Evolutionary conservation across 2,888 invertebrate genomes (phyloP).

Genomic region (Congeria kusceri): DNA sequence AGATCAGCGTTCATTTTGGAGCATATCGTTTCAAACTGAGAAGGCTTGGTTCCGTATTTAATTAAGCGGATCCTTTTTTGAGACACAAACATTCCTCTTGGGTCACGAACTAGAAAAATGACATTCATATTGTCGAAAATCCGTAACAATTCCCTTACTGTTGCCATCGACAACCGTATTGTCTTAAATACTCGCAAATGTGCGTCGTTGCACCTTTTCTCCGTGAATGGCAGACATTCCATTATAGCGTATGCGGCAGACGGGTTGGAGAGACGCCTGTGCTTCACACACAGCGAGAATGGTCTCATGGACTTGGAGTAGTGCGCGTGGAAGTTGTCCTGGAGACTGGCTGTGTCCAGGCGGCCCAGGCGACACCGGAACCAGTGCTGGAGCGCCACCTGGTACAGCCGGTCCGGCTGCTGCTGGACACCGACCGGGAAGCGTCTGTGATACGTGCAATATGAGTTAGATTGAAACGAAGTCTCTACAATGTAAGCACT

Average conservation of each 20-base stretch:
- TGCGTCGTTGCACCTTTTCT: slow-evolving; percentile 7
- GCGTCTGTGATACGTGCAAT: not conserved
- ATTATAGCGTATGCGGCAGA: slow-evolving; percentile 3
- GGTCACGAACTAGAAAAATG: slow-evolving; percentile 55
- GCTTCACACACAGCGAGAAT: slow-evolving; percentile 4
- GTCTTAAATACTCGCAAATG: slow-evolving; percentile 39
- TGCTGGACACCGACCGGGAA: not conserved
- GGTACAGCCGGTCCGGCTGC: not conserved
- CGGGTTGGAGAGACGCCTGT: not conserved
- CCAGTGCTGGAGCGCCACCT: slow-evolving; percentile 3
- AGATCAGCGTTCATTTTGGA: slow-evolving; percentile 8
- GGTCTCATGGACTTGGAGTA: not conserved
- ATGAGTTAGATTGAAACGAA: too few relatives aligned
- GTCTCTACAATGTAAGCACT: too few relatives aligned
- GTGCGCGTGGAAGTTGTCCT: slow-evolving; percentile 9
- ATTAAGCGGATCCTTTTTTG: not conserved
- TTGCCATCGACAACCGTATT: slow-evolving; percentile 46
- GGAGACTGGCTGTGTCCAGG: slow-evolving; percentile 1
- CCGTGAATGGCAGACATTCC: slow-evolving; percentile 7
- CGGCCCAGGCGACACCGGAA: not conserved
- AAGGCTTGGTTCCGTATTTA: not conserved
- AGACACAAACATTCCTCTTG: slow-evolving; percentile 53
- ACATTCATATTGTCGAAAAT: slow-evolving; percentile 51
- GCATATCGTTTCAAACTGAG: slow-evolving; percentile 6
- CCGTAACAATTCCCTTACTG: slow-evolving; percentile 28